phyloP scores from a whole-genome alignment of 2,888 invertebrate species.

The Gortyna flavago region DNA sequence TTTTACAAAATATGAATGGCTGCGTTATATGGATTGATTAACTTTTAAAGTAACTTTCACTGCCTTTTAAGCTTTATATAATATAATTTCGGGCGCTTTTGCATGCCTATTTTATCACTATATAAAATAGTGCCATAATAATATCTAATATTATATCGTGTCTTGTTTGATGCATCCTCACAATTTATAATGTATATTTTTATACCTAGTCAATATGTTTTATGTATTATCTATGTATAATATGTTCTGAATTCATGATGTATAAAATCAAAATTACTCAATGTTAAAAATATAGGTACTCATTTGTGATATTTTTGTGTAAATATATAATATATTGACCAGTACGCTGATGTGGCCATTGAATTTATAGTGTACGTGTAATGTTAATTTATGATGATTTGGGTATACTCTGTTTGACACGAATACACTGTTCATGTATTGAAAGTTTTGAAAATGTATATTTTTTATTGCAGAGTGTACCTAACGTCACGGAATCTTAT shows the following conservation, averaged over 20 bases:
- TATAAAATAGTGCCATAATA: conserved; percentile 87
- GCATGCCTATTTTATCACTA: conserved; percentile 83
- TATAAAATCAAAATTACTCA: conserved; percentile 68
- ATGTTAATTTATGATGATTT: conserved; percentile 61
- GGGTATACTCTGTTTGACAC: conserved; percentile 65
- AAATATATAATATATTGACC: conserved; percentile 83
- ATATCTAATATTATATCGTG: conserved; percentile 58
- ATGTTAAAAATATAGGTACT: conserved; percentile 79
- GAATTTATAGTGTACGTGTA: conserved; percentile 70
- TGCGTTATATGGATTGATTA: conserved; percentile 67
- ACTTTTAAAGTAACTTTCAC: conserved; percentile 71
- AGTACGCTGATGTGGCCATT: conserved; percentile 85
- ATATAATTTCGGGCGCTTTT: conserved; percentile 72
- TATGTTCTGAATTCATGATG: conserved; percentile 65
- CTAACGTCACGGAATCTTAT: conserved; percentile 69
- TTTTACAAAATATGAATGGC: conserved; percentile 67
- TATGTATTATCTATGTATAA: conserved; percentile 56
- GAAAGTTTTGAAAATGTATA: conserved; percentile 32
- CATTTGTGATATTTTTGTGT: conserved; percentile 86
- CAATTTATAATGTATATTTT: conserved; percentile 70
- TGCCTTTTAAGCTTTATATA: conserved; percentile 81
- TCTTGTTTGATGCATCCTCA: conserved; percentile 72
- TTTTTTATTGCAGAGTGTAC: conserved; percentile 71
- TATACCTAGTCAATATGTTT: conserved; percentile 81
- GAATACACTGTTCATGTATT: conserved; percentile 1